Conservation (phyloP, 1,140 invertebrate genomes). For the Hycleus phaleratus region DNA sequence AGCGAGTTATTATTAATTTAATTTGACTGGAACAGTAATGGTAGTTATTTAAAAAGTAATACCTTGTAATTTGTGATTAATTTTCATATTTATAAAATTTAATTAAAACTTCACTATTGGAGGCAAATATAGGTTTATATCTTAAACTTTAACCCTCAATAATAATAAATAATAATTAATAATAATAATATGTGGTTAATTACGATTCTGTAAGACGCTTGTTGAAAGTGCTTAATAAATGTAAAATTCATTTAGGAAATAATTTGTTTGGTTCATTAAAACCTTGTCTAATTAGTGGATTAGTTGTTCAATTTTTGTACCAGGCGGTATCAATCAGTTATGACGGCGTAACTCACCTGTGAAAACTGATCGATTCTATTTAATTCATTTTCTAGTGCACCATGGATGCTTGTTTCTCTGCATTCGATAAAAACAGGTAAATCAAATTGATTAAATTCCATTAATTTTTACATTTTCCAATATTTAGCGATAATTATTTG, state of each 20-base stretch:
- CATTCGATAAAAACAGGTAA: slow-evolving; percentile 77
- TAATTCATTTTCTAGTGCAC: slow-evolving; percentile 35
- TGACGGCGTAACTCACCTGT: neutral
- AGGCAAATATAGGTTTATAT: slow-evolving; percentile 28
- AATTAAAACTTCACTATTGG: slow-evolving; percentile 25
- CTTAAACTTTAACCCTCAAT: slow-evolving; percentile 28
- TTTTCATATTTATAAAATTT: slow-evolving; percentile 23
- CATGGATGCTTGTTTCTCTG: slow-evolving; percentile 81
- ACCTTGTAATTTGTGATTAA: slow-evolving; percentile 8
- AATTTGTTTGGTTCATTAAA: neutral
- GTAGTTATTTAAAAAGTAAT: slow-evolving; percentile 6
- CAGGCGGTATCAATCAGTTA: slow-evolving; percentile 6
- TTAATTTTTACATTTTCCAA: neutral
- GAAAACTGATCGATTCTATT: slow-evolving; percentile 25
- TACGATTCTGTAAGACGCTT: slow-evolving; percentile 34
- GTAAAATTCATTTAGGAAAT: slow-evolving; percentile 39
- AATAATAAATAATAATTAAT: neutral
- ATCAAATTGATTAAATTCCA: slow-evolving; percentile 23
- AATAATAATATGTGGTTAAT: slow-evolving; percentile 23
- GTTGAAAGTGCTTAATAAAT: slow-evolving; percentile 40
- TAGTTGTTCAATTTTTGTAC: neutral
- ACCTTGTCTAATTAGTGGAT: neutral
- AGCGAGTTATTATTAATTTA: slow-evolving; percentile 3
- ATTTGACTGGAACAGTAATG: slow-evolving; percentile 11
- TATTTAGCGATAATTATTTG: slow-evolving; percentile 64